Conservation (phyloP, 2,113 vertebrate species). For the Mesembrinibis cayennensis region DNA sequence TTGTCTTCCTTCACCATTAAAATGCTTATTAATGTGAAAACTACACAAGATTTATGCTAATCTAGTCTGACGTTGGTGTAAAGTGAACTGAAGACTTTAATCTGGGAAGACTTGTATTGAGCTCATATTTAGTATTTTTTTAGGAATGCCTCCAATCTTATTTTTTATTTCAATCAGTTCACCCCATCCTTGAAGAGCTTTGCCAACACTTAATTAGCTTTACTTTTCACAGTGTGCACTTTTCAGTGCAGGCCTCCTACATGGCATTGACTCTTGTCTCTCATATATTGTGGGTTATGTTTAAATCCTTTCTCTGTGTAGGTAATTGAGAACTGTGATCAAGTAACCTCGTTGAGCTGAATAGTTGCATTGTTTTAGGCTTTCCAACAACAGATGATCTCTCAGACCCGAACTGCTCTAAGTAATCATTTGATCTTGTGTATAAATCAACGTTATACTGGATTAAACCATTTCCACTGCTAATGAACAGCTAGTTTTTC, state of each 20-base stretch:
- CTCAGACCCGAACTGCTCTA: not conserved
- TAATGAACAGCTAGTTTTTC: not conserved
- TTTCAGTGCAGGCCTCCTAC: not conserved
- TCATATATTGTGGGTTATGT: not conserved
- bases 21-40: not conserved
- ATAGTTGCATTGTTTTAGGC: not conserved
- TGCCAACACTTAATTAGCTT: not conserved
- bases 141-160: not conserved
- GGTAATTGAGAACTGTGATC: not conserved
- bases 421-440: not conserved
- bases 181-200: not conserved
- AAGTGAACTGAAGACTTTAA: not conserved
- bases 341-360: not conserved
- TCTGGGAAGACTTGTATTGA: not conserved
- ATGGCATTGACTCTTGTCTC: not conserved
- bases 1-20: not conserved
- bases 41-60: not conserved
- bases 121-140: not conserved
- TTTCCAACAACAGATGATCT: not conserved
- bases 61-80: rapidly evolving
- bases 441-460: not conserved
- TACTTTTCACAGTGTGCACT: not conserved
- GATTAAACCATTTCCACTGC: not conserved
- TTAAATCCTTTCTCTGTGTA: not conserved
- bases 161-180: not conserved